Evolutionary conservation across 2,888 invertebrate species (phyloP), one percentile per base, ranked within the genome.

Genomic region (Lasioglossum vierecki): DNA sequence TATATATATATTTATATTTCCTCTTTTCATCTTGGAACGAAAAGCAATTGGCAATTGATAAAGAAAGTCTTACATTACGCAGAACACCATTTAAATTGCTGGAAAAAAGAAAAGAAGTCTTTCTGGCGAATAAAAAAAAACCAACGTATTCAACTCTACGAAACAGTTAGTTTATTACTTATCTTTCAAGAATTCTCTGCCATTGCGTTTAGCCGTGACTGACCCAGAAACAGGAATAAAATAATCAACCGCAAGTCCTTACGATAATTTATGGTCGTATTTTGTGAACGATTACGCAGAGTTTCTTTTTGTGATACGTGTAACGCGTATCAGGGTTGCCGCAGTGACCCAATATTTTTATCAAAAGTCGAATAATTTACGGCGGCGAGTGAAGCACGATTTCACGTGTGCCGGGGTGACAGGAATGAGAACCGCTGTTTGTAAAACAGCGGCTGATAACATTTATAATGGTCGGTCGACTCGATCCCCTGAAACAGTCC

Each of bases 381-480:
- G 68, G 18, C 18, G 8, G 0, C 8, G 18, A 5, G 22, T 18
- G 30, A 68, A 68, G 22, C 35, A 68, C 35, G 68, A 9, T 68
- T 68, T 68, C 68, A 68, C 35, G 22, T 9, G 22, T 22, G 68
- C 3, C 35, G 18, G 11, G n/a, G 44, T 30, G 13, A 39, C 41
- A 15, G 18, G 35, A 46, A n/a, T 87, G 92, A 92, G 91, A 91
- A 90, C 89, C 92, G 83, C 92, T 92, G 91, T 89, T 91, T 91
- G 91, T 92, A 91, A 92, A 92, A 91, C 89, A 91, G 88, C 86
- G 85, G 80, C 92, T 89, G 92, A 93, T 93, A 93, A 93, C 91
- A 90, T 91, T 93, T 92, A 92, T 93, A 93, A 93, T 91, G 88
- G 88, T 90, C 84, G 89, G 88, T 89, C 90, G 89, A 87, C 90